Conservation (phyloP, 2,797 vertebrate species). For the Spheniscus humboldti region DNA sequence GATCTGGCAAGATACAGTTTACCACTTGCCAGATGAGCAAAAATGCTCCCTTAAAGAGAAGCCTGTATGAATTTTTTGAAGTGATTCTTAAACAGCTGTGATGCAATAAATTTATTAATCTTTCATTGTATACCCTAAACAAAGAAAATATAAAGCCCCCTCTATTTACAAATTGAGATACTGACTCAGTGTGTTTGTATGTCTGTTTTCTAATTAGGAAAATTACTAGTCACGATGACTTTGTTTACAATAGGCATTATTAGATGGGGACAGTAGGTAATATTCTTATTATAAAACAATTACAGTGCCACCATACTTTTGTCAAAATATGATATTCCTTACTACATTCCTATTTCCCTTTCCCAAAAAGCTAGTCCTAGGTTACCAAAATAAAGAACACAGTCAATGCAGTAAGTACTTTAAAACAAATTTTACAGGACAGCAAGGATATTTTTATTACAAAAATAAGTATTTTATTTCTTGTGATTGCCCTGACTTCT, state of each 20-base stretch:
- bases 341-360: background rate
- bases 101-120: background rate
- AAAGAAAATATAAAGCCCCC: background rate
- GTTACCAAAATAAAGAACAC: background rate
- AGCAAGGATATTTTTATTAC: background rate
- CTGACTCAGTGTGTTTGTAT: background rate
- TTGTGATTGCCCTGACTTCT: background rate
- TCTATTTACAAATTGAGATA: background rate
- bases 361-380: background rate
- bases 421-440: background rate
- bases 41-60: background rate
- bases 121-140: background rate
- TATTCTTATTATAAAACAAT: background rate
- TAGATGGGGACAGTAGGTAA: background rate
- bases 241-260: background rate
- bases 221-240: background rate
- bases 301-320: background rate
- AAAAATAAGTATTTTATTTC: background rate
- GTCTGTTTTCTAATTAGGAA: background rate
- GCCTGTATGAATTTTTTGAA: background rate
- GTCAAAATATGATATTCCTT: background rate
- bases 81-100: background rate
- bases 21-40: background rate
- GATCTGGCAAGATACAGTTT: background rate
- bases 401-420: background rate